Percentiles rank a stretch among this genome's conserved stretches.
These are phyloP conservation scores for Bombus superbus DNA, from an alignment of 1,140 invertebrate species.

Conservation along the genomic window DNA sequence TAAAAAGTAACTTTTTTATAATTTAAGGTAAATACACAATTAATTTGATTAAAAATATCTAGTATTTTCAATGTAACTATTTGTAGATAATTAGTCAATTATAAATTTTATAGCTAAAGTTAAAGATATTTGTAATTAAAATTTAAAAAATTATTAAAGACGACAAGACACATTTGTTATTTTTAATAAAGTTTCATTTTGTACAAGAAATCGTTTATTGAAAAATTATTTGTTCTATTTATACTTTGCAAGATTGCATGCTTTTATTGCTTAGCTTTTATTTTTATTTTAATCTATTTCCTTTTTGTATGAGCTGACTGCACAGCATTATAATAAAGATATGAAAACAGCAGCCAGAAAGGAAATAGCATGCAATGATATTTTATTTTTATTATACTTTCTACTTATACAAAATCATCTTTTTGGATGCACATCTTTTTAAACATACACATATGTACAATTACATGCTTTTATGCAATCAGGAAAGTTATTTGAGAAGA, in stretches of 20 bases:
- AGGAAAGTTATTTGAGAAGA: conserved; percentile 37
- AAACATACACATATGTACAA: background rate
- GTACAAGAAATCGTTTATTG: background rate
- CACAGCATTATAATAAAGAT: conserved; percentile 53
- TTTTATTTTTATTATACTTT: conserved; percentile 31
- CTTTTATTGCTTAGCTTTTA: background rate
- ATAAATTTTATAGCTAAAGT: background rate
- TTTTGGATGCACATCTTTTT: conserved; percentile 26
- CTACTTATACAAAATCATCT: background rate
- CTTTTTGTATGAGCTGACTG: conserved; percentile 80
- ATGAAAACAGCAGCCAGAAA: conserved; percentile 61
- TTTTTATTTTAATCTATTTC: conserved; percentile 58
- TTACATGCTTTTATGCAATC: background rate
- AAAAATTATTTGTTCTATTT: background rate
- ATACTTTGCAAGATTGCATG: background rate
- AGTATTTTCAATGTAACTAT: background rate
- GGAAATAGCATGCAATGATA: conserved; percentile 55
- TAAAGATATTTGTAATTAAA: background rate
- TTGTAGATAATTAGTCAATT: background rate
- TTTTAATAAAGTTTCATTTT: background rate
- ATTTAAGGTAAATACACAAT: background rate
- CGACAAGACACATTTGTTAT: background rate
- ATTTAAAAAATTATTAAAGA: background rate
- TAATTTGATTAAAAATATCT: background rate
- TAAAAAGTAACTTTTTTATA: background rate